phyloP scores from a whole-genome alignment of 2,113 vertebrate species.

The Mandrillus leucophaeus region DNA sequence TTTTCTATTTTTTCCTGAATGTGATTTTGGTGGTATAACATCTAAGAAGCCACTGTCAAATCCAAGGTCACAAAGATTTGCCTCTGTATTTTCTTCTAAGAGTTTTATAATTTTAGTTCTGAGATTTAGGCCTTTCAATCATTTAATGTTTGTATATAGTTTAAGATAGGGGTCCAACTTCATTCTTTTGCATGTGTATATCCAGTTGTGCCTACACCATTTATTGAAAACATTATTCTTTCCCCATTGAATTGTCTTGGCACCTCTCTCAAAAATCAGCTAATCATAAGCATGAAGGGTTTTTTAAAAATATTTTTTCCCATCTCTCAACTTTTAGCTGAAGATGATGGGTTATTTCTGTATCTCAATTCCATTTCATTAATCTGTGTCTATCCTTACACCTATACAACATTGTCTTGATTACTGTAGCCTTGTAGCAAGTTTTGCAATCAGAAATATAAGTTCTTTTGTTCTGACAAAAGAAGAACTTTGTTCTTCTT shows the following conservation, averaged over 20 bases:
- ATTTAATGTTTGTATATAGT: neutral
- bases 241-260: neutral
- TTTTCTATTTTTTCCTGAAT: neutral
- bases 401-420: neutral
- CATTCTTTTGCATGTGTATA: neutral
- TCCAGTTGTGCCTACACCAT: neutral
- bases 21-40: neutral
- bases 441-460: neutral
- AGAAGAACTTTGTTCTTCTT: neutral
- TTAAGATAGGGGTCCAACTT: neutral
- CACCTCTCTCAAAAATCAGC: neutral
- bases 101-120: neutral
- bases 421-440: neutral
- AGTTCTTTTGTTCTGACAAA: neutral
- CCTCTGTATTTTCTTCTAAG: neutral
- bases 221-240: neutral
- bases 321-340: too few relatives aligned
- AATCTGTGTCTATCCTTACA: neutral
- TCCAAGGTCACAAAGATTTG: neutral
- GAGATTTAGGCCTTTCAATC: neutral
- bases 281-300: neutral
- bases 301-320: too few relatives aligned
- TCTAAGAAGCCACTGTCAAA: neutral
- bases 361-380: neutral
- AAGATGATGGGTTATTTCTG: neutral